Evolutionary conservation across 2,888 invertebrate species (phyloP), one percentile per base, ranked within the genome.

Genomic region (Leptodirus hochenwartii): DNA sequence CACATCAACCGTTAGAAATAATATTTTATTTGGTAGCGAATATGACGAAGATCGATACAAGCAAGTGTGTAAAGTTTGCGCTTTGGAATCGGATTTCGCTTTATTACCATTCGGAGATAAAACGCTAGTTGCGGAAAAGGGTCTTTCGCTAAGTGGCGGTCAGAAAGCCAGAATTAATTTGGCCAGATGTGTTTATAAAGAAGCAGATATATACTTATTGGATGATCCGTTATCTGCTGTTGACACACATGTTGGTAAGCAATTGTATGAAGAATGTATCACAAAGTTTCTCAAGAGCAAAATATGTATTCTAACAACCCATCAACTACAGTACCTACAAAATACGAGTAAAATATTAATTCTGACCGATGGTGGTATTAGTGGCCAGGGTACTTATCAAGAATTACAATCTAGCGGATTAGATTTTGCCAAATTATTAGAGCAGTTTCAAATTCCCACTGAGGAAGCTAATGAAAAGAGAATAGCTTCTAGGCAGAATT

Each of bases 141-240:
- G 87, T 8, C 69, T 76, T 2, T 69, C 75, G 3, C 53, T 88
- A 9, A 81, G 81, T 24, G 85, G 85, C 4, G 84, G 84, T n/a
- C 85, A 87, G 54, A 70, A 71, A 49, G 82, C 84, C 2, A 62
- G 87, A 38, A 69, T 88, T 16, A 80, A 78, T 50, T 57, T 87
- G 28, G 81, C 79, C 1, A 61, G 82, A 43, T 70, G 76, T 5
- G 59, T 82, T 28, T 84, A 82, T 45, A 69, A 69, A 41, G 64
- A 74, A 40, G 78, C 79, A 1, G 81, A 84, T 42, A 63, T 84
- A 24, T 82, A 81, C 45, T 56, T 84, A 15, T 50, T 84, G 27
- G 82, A 85, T 43, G 84, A 85, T 50, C 84, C 84, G 0, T 52
- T 84, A 16, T 79, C 79, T 15, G 81, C 82, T 0, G 81, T 84